These are phyloP conservation scores for Antennarius maculatus DNA, from an alignment of 2,797 vertebrate genomes.

Conservation along the genomic window DNA sequence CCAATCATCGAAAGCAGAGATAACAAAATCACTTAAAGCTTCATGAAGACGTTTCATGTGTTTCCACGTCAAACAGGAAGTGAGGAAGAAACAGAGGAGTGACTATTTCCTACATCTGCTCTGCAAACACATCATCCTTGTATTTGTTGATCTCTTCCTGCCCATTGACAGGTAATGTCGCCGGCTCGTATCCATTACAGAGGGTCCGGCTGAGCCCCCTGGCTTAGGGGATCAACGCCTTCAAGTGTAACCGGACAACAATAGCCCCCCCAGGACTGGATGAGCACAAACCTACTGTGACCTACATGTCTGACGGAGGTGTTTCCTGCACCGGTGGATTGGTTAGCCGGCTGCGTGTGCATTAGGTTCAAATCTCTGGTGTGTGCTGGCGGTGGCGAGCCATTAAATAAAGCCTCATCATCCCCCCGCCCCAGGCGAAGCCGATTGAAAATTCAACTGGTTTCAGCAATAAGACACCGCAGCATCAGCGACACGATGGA, in stretches of 20 bases:
- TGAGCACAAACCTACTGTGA: conserved; percentile 59
- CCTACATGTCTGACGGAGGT: conserved; percentile 63
- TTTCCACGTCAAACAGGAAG: no score
- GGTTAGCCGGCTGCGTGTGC: conserved; percentile 31
- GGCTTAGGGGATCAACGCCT: conserved; percentile 65
- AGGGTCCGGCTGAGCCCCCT: conserved; percentile 28
- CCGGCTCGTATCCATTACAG: conserved; percentile 10
- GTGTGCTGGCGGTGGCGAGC: conserved; percentile 14
- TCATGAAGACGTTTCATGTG: no score
- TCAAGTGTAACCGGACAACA: conserved; percentile 50
- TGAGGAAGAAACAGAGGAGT: no score
- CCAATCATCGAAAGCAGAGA: no score
- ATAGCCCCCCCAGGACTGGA: conserved; percentile 41
- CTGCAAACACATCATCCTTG: no score
- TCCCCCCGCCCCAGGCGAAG: neutral
- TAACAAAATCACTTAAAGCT: no score
- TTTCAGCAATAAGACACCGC: conserved; percentile 11
- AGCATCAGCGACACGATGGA: conserved; percentile 27
- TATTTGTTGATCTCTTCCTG: neutral
- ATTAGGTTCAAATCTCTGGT: conserved; percentile 7
- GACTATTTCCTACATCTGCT: no score
- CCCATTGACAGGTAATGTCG: neutral
- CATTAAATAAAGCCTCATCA: conserved; percentile 44
- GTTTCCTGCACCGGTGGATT: conserved; percentile 55
- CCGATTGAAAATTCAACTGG: neutral